These are phyloP conservation scores for Hydrocynus forskahlii DNA, from an alignment of 2,797 vertebrate species.

Conservation along the genomic window DNA sequence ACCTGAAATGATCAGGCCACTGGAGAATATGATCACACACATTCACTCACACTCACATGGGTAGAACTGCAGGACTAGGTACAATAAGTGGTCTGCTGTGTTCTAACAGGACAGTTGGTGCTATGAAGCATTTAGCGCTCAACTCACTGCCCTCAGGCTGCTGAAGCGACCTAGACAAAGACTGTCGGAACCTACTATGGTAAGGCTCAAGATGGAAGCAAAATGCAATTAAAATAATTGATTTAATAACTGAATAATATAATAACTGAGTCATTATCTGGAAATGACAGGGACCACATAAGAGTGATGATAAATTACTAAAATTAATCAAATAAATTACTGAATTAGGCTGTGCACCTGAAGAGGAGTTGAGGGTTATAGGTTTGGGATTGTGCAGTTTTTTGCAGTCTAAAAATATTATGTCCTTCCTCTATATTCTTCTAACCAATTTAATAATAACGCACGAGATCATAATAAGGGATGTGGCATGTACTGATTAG, in stretches of 20 bases:
- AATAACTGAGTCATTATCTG: neutral
- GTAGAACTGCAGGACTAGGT: neutral
- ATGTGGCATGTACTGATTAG: no score
- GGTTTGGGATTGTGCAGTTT: neutral
- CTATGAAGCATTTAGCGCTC: slow-evolving; percentile 43
- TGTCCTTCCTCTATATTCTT: neutral
- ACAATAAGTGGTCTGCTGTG: neutral
- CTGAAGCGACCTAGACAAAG: slow-evolving; percentile 10
- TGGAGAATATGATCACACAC: neutral
- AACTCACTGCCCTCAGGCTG: slow-evolving; percentile 5
- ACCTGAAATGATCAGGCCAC: neutral
- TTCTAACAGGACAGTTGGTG: slow-evolving; percentile 29
- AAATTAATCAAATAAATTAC: no score
- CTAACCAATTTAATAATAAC: neutral
- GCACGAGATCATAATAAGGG: no score
- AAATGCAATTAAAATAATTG: neutral
- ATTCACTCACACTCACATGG: neutral
- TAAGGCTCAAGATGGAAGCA: neutral
- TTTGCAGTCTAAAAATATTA: neutral
- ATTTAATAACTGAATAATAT: neutral
- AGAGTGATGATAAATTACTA: no score
- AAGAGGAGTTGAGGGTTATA: neutral
- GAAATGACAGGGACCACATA: neutral
- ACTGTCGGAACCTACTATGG: slow-evolving; percentile 15
- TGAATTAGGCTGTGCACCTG: neutral